Conservation (phyloP, 2,888 invertebrate genomes). For the Oscheius sp. region DNA sequence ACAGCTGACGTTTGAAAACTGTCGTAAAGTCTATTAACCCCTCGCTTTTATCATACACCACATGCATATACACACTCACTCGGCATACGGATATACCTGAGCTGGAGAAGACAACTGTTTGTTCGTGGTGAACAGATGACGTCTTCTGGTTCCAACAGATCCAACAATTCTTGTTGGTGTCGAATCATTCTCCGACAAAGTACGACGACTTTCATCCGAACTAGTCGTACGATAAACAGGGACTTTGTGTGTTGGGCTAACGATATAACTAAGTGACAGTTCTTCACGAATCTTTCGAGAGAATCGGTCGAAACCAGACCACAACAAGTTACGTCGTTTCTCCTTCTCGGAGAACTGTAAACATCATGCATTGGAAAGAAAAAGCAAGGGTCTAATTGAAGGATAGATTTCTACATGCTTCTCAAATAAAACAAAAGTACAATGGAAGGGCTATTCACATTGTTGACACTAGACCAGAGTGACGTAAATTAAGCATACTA, state of each 20-base stretch:
- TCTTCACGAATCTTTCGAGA: slow-evolving; percentile 34
- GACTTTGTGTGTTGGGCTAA: slow-evolving; percentile 17
- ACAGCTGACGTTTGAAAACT: neutral
- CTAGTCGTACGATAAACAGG: slow-evolving; percentile 25
- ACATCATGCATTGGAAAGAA: slow-evolving; percentile 21
- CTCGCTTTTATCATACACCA: neutral
- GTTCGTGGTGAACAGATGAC: slow-evolving; percentile 47
- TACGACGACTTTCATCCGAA: slow-evolving; percentile 14
- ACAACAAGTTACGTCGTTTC: slow-evolving; percentile 53
- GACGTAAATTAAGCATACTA: neutral
- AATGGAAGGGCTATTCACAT: neutral
- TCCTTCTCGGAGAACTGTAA: slow-evolving; percentile 37
- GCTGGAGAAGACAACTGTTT: slow-evolving; percentile 56
- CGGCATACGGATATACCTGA: slow-evolving; percentile 32
- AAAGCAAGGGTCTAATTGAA: neutral
- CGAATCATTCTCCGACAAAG: slow-evolving; percentile 6
- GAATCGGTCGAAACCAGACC: slow-evolving; percentile 59
- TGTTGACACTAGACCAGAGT: slow-evolving; percentile 1
- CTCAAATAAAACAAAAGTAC: neutral
- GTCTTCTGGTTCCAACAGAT: slow-evolving; percentile 51
- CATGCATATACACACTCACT: neutral
- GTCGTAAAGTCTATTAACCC: neutral
- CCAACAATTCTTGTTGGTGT: slow-evolving; percentile 40
- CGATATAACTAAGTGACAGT: slow-evolving; percentile 15
- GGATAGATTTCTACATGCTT: no score